These are phyloP conservation scores for Coluber constrictor DNA, from an alignment of 2,797 vertebrate species.

Conservation along the genomic window DNA sequence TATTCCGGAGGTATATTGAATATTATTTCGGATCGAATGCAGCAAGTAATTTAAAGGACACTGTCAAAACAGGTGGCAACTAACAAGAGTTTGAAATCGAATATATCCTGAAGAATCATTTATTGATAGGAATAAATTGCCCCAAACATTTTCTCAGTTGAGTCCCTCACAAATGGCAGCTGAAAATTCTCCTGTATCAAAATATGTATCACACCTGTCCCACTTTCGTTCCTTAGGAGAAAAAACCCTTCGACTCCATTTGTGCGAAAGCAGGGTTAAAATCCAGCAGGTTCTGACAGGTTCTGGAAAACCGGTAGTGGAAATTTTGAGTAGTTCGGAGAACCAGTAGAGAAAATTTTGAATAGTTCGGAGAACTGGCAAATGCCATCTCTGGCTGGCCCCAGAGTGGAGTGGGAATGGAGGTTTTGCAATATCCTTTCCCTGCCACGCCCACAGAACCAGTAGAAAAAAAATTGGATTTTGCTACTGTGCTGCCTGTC, in stretches of 20 bases:
- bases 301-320: too few species aligned
- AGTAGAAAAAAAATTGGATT: too few species aligned
- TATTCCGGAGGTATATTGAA: background rate
- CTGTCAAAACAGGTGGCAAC: background rate
- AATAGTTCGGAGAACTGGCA: too few species aligned
- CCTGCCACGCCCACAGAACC: too few species aligned
- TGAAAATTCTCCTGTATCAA: background rate
- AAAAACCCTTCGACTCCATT: background rate
- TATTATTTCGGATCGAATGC: background rate
- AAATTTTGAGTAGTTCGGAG: too few species aligned
- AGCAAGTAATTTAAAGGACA: background rate
- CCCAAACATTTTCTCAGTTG: background rate
- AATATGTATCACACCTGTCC: background rate
- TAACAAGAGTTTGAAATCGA: background rate
- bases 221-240: background rate
- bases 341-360: too few species aligned
- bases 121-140: background rate
- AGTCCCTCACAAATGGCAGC: background rate
- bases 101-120: background rate
- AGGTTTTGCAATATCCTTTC: too few species aligned
- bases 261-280: background rate
- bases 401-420: too few species aligned
- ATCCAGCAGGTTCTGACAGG: too few species aligned
- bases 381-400: too few species aligned
- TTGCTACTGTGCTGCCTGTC: too few species aligned